Percentiles rank a stretch among this genome's conserved stretches.
Evolutionary conservation across 2,888 invertebrate species (phyloP).

Genomic region (Xanthia icteritia): DNA sequence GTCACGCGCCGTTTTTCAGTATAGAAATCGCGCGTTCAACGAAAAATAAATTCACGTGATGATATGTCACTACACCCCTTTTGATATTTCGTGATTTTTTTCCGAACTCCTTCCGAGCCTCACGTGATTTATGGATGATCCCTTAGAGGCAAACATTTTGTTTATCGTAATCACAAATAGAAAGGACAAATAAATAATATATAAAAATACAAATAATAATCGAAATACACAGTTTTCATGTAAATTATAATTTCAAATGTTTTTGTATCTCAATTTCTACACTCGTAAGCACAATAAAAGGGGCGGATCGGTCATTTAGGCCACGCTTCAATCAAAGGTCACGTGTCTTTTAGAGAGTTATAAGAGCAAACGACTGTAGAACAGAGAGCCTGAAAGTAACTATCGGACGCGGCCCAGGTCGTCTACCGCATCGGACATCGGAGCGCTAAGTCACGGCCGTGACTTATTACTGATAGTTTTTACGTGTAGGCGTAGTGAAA

Average conservation of each 20-base stretch:
- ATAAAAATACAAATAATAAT: slow-evolving; percentile 6
- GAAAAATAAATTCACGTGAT: too few relatives aligned
- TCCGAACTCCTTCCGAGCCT: too few relatives aligned
- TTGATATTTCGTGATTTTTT: too few relatives aligned
- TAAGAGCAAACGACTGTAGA: slow-evolving; percentile 6
- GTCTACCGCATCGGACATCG: not conserved
- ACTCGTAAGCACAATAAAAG: slow-evolving; percentile 18
- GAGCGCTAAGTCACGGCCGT: not conserved
- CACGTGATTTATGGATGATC: too few relatives aligned
- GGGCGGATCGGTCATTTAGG: not conserved
- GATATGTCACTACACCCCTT: too few relatives aligned
- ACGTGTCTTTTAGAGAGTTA: not conserved
- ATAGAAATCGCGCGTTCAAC: too few relatives aligned
- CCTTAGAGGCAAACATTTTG: too few relatives aligned
- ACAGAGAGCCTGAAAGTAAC: slow-evolving; percentile 20
- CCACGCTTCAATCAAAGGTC: not conserved
- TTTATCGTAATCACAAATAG: slow-evolving; percentile 9
- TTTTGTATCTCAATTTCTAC: slow-evolving; percentile 12
- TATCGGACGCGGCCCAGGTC: slow-evolving; percentile 14
- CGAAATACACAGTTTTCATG: slow-evolving; percentile 25
- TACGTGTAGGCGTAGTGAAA: not conserved
- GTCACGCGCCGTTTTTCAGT: too few relatives aligned
- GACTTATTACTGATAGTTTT: not conserved
- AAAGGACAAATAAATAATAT: too few relatives aligned
- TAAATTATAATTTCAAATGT: slow-evolving; percentile 8